Evolutionary conservation across 2,888 invertebrate genomes (phyloP).

Genomic region (Bimastos eiseni): DNA sequence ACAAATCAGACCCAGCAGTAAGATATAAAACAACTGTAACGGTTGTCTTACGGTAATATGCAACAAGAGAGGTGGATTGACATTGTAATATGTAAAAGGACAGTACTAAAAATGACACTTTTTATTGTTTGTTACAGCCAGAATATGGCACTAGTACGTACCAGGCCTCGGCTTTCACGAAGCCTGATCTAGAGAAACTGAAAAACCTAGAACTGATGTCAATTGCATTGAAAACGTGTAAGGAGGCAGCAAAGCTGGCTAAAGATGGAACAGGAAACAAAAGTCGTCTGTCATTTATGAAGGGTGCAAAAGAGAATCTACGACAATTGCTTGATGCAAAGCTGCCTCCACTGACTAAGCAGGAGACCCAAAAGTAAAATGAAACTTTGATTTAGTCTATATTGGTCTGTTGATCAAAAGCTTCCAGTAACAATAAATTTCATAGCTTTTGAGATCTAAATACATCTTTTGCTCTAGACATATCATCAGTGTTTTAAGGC

Average conservation of each 20-base stretch:
- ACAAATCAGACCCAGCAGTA: too few relatives aligned
- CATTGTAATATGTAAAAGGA: background rate
- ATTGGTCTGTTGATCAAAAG: too few relatives aligned
- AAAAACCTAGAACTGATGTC: background rate
- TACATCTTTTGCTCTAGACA: too few relatives aligned
- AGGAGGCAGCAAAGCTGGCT: conserved; percentile 10
- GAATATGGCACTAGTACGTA: background rate
- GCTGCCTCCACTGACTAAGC: background rate
- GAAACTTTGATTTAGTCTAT: background rate
- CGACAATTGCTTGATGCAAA: background rate
- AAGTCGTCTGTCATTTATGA: background rate
- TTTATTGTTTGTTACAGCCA: background rate
- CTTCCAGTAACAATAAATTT: background rate
- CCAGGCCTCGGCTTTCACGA: background rate
- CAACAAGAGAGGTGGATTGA: background rate
- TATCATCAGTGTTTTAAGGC: too few relatives aligned
- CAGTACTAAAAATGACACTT: background rate
- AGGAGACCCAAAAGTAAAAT: conserved; percentile 16
- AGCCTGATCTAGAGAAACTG: background rate
- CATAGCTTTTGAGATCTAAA: background rate
- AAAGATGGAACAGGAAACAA: conserved; percentile 4
- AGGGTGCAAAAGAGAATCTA: background rate
- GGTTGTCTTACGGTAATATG: background rate
- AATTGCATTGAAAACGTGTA: background rate
- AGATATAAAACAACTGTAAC: too few relatives aligned